A percentile compares a stretch with the other conserved stretches of the same genome.
These are phyloP conservation scores for Dendrocopos noguchii DNA, from an alignment of 2,113 vertebrate genomes.

Conservation along the genomic window DNA sequence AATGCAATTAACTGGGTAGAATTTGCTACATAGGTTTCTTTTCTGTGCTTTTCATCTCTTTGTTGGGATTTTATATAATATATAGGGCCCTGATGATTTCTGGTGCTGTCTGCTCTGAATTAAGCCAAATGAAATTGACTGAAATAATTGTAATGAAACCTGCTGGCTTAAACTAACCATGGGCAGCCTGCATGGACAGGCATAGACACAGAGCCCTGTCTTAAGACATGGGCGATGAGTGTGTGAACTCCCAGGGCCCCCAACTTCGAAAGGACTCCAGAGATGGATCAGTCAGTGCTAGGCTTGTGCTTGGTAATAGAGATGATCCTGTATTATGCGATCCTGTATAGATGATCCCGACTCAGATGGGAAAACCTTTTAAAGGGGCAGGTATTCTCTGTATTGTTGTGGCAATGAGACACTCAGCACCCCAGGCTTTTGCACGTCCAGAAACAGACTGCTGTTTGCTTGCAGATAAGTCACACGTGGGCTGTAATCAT, in stretches of 20 bases:
- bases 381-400: neutral
- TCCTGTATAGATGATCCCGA: neutral
- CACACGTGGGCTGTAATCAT: neutral
- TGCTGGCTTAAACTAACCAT: neutral
- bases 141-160: neutral
- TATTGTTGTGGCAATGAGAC: neutral
- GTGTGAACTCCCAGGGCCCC: neutral
- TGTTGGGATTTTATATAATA: neutral
- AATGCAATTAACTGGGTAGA: neutral
- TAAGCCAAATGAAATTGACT: neutral
- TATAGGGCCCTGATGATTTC: neutral
- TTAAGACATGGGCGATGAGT: neutral
- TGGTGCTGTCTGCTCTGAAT: neutral
- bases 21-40: neutral
- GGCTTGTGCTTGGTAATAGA: neutral
- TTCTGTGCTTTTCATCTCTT: neutral
- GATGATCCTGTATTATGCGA: neutral
- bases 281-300: neutral
- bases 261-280: neutral
- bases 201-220: neutral
- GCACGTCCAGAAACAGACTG: neutral
- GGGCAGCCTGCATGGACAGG: neutral
- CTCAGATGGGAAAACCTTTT: neutral
- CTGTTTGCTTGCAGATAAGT: slow-evolving; percentile 54
- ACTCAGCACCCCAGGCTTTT: neutral